Conservation (phyloP, 2,113 vertebrate genomes). For the Campylorhamphus procurvoides region DNA sequence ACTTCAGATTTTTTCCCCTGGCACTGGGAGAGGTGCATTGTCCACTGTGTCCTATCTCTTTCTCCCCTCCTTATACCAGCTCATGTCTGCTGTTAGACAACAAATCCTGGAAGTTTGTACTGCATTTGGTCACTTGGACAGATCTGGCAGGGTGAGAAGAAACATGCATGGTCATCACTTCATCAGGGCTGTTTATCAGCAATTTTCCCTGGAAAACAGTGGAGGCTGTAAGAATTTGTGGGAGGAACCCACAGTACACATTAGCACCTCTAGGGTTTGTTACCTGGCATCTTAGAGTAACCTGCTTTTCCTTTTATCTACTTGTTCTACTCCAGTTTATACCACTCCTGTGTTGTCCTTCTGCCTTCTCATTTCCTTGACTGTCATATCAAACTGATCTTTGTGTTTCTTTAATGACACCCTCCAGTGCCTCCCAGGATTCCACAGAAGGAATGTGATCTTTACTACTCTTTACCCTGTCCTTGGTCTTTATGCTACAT, state of each 20-base stretch:
- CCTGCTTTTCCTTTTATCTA: neutral
- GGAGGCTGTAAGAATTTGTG: neutral
- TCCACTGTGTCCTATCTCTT: neutral
- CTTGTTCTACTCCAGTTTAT: neutral
- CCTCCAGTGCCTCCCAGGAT: neutral
- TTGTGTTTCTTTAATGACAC: neutral
- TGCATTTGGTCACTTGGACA: neutral
- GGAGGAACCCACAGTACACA: neutral
- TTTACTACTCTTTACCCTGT: neutral
- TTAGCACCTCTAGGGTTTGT: neutral
- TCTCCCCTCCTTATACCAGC: neutral
- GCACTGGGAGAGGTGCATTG: neutral
- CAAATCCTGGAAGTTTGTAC: neutral
- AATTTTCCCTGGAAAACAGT: neutral
- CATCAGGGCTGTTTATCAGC: neutral
- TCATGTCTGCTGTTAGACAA: neutral
- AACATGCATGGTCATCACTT: neutral
- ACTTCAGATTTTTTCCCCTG: neutral
- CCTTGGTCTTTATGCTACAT: neutral
- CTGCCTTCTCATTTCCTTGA: neutral
- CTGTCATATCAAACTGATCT: neutral
- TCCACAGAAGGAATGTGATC: neutral
- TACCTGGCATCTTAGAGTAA: neutral
- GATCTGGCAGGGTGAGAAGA: neutral
- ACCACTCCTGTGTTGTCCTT: neutral